Evolutionary conservation across 2,113 vertebrate genomes (phyloP).

Genomic region (Chaenocephalus aceratus): DNA sequence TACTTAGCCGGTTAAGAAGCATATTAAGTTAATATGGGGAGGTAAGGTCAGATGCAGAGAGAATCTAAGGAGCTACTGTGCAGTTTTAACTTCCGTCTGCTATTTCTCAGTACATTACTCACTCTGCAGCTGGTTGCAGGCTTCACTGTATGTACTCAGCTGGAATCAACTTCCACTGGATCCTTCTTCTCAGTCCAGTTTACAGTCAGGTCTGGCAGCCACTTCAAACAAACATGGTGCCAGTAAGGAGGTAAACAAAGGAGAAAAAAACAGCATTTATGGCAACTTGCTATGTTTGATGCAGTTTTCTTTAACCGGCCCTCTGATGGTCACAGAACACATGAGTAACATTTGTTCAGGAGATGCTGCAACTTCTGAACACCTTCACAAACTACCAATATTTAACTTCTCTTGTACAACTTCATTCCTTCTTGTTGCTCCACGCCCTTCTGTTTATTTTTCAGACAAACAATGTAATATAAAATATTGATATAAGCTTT

Average conservation of each 20-base stretch:
- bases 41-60: conserved; percentile 6
- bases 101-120: conserved; percentile 33
- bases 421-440: background rate
- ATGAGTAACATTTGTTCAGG: background rate
- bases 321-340: background rate
- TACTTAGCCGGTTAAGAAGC: background rate
- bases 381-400: background rate
- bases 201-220: conserved; percentile 47
- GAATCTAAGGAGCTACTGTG: conserved; percentile 24
- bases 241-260: conserved; percentile 29
- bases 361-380: background rate
- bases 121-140: conserved; percentile 53
- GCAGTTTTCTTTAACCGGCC: background rate
- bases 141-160: conserved; percentile 56
- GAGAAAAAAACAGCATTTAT: background rate
- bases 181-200: conserved; percentile 43
- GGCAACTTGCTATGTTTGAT: conserved; percentile 23
- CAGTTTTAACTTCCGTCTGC: conserved; percentile 30
- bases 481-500: background rate
- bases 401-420: background rate
- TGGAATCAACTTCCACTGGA: conserved; percentile 48
- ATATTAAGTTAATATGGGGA: conserved; percentile 13
- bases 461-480: no score
- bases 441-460: background rate
- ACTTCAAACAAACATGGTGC: conserved; percentile 51